Evolutionary conservation across 2,888 invertebrate species (phyloP).

Genomic region (Callimorpha dominula): DNA sequence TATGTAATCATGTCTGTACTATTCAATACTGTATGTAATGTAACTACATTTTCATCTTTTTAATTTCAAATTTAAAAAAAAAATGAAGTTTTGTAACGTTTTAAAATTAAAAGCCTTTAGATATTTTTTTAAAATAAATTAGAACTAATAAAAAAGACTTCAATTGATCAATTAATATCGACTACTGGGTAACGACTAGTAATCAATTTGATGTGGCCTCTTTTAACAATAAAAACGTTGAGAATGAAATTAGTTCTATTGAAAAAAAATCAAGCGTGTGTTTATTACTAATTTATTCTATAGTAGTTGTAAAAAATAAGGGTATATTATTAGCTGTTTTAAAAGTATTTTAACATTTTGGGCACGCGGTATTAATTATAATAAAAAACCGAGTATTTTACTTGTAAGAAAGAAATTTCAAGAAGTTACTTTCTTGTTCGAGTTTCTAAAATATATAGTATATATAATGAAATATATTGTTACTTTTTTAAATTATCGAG

Average conservation of each 20-base stretch:
- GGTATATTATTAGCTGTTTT: not conserved
- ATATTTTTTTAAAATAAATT: not conserved
- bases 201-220: conserved; percentile 4
- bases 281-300: conserved; percentile 9
- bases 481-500: too few species aligned
- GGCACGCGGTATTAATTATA: not conserved
- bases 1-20: too few species aligned
- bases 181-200: conserved; percentile 10
- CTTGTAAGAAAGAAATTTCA: too few species aligned
- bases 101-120: not conserved
- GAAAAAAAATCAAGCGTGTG: conserved; percentile 6
- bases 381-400: too few species aligned
- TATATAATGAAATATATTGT: too few species aligned
- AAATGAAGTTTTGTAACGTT: too few species aligned
- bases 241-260: not conserved
- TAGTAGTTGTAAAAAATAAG: not conserved
- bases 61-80: too few species aligned
- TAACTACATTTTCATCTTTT: too few species aligned
- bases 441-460: too few species aligned
- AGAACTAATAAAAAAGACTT: not conserved
- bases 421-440: too few species aligned
- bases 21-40: too few species aligned
- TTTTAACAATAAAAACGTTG: not conserved
- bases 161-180: conserved; percentile 14
- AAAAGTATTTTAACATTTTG: not conserved